Conservation (phyloP, 1,140 invertebrate species). For the Physella acuta region DNA sequence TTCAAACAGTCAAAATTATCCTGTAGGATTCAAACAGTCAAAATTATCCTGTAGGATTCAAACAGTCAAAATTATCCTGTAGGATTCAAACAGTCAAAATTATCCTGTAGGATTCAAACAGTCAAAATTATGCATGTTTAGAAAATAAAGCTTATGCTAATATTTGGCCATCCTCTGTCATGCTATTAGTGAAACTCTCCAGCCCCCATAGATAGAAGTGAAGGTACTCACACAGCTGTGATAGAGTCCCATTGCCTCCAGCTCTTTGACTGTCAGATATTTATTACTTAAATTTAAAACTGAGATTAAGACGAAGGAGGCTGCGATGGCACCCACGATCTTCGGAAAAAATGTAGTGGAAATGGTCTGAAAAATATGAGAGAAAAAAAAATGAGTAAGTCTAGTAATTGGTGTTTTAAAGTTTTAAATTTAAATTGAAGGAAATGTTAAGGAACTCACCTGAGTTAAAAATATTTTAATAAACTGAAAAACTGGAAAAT, state of each 20-base stretch:
- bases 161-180: not conserved
- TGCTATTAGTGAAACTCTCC: not conserved
- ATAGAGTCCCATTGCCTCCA: conserved; percentile 42
- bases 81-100: not conserved
- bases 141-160: not conserved
- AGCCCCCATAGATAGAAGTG: not conserved
- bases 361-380: conserved; percentile 40
- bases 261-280: conserved; percentile 38
- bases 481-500: conserved; percentile 12
- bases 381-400: not conserved
- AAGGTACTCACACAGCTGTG: conserved; percentile 21
- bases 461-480: conserved; percentile 29
- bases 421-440: not conserved
- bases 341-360: conserved; percentile 46
- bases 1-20: too few relatives aligned
- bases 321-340: conserved; percentile 36
- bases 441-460: conserved; percentile 13
- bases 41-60: not conserved
- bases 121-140: not conserved
- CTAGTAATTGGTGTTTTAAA: not conserved
- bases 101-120: not conserved
- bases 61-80: not conserved
- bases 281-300: conserved; percentile 34
- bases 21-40: not conserved
- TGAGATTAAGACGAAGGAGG: conserved; percentile 37